Evolutionary conservation across 2,888 invertebrate genomes (phyloP).

Genomic region (Branchellion lobata): DNA sequence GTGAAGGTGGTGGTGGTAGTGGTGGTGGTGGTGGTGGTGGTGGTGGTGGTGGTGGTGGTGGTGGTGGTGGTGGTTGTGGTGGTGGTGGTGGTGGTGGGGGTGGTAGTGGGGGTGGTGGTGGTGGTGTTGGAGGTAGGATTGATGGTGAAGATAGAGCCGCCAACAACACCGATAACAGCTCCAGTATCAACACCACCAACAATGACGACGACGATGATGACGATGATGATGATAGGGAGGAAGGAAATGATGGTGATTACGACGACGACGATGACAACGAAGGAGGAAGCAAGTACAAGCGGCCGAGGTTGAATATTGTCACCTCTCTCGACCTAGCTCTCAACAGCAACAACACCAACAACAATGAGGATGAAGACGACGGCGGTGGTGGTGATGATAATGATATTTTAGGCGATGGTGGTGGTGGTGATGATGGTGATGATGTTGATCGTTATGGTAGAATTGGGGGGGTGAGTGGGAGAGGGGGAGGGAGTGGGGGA

Average conservation of each 20-base stretch:
- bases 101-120: neutral
- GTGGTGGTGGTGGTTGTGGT: neutral
- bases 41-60: neutral
- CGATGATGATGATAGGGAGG: neutral
- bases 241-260: too few species aligned
- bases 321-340: neutral
- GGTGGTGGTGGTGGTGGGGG: neutral
- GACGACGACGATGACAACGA: neutral
- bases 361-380: neutral
- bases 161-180: neutral
- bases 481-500: neutral
- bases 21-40: neutral
- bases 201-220: neutral
- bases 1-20: neutral
- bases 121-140: neutral
- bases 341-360: slow-evolving; percentile 2
- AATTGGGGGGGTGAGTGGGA: too few species aligned
- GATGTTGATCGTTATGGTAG: too few species aligned
- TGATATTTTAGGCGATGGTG: too few species aligned
- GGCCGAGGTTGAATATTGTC: neutral
- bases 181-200: neutral
- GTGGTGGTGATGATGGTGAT: slow-evolving; percentile 11
- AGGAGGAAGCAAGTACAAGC: neutral
- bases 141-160: neutral
- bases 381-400: neutral